Percentiles rank a stretch among this genome's conserved stretches.
These are phyloP conservation scores for Rhinoraja longicauda DNA, from an alignment of 2,797 vertebrate species.

Conservation along the genomic window DNA sequence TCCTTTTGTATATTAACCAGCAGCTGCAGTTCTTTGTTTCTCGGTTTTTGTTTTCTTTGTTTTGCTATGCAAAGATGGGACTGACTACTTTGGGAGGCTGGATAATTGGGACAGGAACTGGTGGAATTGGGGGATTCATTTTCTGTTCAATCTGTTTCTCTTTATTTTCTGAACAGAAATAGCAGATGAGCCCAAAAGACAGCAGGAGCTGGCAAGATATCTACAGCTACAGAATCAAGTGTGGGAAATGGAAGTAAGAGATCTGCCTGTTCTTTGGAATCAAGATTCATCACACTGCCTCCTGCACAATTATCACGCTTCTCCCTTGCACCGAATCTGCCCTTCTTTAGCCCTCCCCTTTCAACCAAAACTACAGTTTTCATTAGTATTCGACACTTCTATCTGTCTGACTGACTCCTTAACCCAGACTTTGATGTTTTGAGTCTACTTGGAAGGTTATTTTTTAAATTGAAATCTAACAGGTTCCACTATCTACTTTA, in stretches of 20 bases:
- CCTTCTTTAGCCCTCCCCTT: neutral
- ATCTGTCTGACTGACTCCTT: neutral
- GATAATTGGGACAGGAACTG: neutral
- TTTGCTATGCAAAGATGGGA: neutral
- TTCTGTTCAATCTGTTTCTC: neutral
- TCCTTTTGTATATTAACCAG: too few species aligned
- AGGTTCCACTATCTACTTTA: neutral
- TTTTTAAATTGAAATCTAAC: neutral
- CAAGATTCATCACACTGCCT: neutral
- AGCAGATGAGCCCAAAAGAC: constrained; percentile 30
- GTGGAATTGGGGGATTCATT: neutral
- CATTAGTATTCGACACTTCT: neutral
- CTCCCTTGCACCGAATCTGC: neutral
- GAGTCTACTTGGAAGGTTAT: neutral
- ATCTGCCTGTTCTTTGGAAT: neutral
- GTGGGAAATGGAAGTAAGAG: constrained; percentile 81
- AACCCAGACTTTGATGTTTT: neutral
- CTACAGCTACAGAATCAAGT: constrained; percentile 70
- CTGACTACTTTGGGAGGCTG: neutral
- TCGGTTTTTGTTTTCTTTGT: neutral
- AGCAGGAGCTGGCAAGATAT: constrained; percentile 60
- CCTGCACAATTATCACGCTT: neutral
- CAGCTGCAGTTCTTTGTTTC: too few species aligned
- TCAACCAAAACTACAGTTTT: neutral
- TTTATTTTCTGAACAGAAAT: constrained; percentile 45